Evolutionary conservation across 2,113 vertebrate genomes (phyloP), one percentile per base, ranked within the genome.

Genomic region (Strix uralensis): DNA sequence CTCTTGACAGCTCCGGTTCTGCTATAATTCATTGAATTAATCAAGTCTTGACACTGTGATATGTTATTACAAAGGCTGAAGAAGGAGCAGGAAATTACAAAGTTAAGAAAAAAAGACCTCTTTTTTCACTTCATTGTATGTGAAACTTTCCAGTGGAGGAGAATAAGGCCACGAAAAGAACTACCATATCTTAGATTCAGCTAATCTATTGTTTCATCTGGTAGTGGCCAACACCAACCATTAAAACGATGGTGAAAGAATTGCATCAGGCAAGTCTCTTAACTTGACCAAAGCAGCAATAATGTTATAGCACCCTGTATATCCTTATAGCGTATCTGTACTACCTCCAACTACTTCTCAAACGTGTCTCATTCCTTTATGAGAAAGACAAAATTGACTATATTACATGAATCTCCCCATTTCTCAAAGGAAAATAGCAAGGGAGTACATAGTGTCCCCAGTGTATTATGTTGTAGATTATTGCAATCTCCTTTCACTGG

Each of bases 1-100:
- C 79, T 75, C 79, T 58, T 55, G 71, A 88, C 88, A 97, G 83
- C 55, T 71, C 36, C 36, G 75, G 59, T 73, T 93, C 88, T 82
- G 81, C 92, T 93, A 29, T 83, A 94, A 93, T 86, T 96, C 96
- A 93, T 11, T 81, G 94, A 92, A 90, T 96, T 95, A 96, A 96
- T 97, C 94, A 94, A 90, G 71, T 36, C 40, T 63, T 96, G 95
- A 96, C 95, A 85, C 63, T 52, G 73, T 29, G 80, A 88, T 83
- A 67, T 80, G 71, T 93, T 93, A 78, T 97, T 96, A 94, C 62
- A 88, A 73, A 47, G 47, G 52, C 92, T 95, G 93, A 54, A 67
- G 67, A 81, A 69, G 65, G 44, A 90, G 61, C 59, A 88, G 92
- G 86, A 97, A 97, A 97, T 96, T 92, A 95, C 94, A 83, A 94